Evolutionary conservation across 2,888 invertebrate genomes (phyloP).

Genomic region (Andrena chrysosceles): DNA sequence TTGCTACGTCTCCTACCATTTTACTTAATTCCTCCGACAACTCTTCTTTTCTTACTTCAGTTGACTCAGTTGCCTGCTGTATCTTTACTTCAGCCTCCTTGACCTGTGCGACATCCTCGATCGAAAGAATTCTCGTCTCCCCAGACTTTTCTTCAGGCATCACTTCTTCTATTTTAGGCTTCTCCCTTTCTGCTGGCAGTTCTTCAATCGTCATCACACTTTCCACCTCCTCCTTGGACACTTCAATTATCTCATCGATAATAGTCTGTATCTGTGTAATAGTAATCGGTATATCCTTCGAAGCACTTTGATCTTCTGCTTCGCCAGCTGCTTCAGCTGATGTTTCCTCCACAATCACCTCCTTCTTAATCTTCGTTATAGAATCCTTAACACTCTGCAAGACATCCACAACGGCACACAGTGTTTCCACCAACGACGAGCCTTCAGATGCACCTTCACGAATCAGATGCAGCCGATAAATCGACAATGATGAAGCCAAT

Average conservation of each 20-base stretch:
- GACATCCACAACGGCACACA: slow-evolving; percentile 77
- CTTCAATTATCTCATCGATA: slow-evolving; percentile 77
- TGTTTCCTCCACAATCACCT: slow-evolving; percentile 22
- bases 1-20: neutral
- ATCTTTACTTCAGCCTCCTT: neutral
- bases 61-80: neutral
- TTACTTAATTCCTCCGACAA: neutral
- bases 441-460: slow-evolving; percentile 73
- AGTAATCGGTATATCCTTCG: slow-evolving; percentile 31
- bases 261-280: slow-evolving; percentile 77
- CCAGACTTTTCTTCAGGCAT: neutral
- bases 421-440: slow-evolving; percentile 79
- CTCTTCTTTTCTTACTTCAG: neutral
- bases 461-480: slow-evolving; percentile 75
- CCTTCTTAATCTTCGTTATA: slow-evolving; percentile 58
- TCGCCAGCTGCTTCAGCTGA: slow-evolving; percentile 5
- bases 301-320: slow-evolving; percentile 15
- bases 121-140: neutral
- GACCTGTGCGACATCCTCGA: neutral
- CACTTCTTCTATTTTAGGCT: neutral
- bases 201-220: slow-evolving; percentile 69
- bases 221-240: slow-evolving; percentile 76
- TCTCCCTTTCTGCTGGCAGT: slow-evolving; percentile 60
- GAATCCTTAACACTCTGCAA: slow-evolving; percentile 74
- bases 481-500: slow-evolving; percentile 71